Conservation (phyloP, 2,888 invertebrate species). For the Cheilosia pagana region DNA sequence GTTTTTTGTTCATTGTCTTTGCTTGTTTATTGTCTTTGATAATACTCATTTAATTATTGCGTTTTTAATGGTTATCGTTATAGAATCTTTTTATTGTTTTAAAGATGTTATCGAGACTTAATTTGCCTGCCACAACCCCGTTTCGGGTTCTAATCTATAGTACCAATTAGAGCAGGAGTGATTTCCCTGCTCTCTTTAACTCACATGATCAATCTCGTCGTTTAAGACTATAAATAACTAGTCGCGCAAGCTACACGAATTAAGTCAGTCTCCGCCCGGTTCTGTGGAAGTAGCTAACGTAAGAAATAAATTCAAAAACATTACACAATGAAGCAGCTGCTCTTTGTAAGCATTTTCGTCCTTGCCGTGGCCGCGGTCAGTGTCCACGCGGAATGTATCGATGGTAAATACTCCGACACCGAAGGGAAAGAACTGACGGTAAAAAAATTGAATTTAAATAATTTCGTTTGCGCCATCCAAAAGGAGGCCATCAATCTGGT, state of each 20-base stretch:
- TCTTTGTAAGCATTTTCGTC: conserved; percentile 67
- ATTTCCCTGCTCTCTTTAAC: too few species aligned
- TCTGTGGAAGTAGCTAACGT: conserved; percentile 11
- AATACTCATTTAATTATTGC: too few species aligned
- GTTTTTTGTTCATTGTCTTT: too few species aligned
- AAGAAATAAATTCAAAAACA: background rate
- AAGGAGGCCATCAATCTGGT: conserved; percentile 79
- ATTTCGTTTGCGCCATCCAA: conserved; percentile 80
- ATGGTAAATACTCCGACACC: conserved; percentile 78
- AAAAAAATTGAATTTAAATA: conserved; percentile 80
- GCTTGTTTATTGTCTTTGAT: too few species aligned
- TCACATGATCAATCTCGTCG: too few species aligned
- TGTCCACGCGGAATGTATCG: conserved; percentile 78
- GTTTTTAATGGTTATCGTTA: too few species aligned
- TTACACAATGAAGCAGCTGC: conserved; percentile 72
- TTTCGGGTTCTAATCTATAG: too few species aligned
- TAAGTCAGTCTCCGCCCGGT: conserved; percentile 40
- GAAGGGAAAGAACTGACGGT: conserved; percentile 79
- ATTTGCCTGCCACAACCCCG: too few species aligned
- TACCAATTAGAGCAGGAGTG: too few species aligned
- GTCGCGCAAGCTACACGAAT: conserved; percentile 25
- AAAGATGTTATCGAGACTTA: too few species aligned
- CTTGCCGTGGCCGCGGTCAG: conserved; percentile 49
- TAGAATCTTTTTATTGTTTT: too few species aligned
- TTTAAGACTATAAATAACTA: conserved; percentile 46